Percentiles rank a stretch among this genome's conserved stretches.
These are phyloP conservation scores for Lomographa bimaculata DNA, from an alignment of 2,888 invertebrate genomes.

Conservation along the genomic window DNA sequence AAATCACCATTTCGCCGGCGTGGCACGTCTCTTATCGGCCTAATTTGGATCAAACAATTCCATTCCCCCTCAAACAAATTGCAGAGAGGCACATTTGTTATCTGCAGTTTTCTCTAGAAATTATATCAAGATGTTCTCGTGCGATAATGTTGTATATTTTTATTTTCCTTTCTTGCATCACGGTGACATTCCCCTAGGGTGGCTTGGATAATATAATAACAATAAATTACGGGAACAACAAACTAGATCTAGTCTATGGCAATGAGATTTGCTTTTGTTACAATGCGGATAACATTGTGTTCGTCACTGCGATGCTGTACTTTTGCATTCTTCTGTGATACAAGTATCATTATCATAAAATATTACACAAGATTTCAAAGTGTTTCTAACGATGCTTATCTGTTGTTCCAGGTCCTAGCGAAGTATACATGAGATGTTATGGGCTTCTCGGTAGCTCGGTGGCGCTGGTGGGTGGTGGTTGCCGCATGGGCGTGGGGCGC, in stretches of 20 bases:
- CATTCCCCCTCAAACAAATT: conserved; percentile 72
- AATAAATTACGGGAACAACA: conserved; percentile 67
- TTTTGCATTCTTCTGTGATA: conserved; percentile 15
- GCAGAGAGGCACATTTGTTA: conserved; percentile 72
- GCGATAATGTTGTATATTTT: conserved; percentile 75
- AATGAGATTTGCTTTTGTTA: conserved; percentile 52
- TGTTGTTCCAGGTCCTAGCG: conserved; percentile 67
- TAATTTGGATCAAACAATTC: conserved; percentile 79
- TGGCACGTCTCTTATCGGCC: conserved; percentile 72
- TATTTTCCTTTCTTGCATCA: conserved; percentile 54
- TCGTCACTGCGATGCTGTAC: conserved; percentile 27
- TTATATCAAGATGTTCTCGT: conserved; percentile 76
- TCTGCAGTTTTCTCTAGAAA: conserved; percentile 76
- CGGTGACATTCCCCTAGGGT: conserved; percentile 50
- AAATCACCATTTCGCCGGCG: conserved; percentile 52
- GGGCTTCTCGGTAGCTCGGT: conserved; percentile 79
- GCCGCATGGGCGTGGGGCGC: conserved; percentile 80
- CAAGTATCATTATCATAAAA: conserved; percentile 12
- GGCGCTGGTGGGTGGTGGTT: conserved; percentile 81
- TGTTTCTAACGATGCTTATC: conserved; percentile 29
- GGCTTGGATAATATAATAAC: conserved; percentile 62
- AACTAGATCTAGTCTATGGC: conserved; percentile 60
- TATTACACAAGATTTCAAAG: neutral
- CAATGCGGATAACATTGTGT: conserved; percentile 28
- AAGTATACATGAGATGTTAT: conserved; percentile 80